A percentile compares a stretch with the other conserved stretches of the same genome.
These are phyloP conservation scores for Anolis apletophallus DNA, from an alignment of 2,797 vertebrate genomes.

Conservation along the genomic window DNA sequence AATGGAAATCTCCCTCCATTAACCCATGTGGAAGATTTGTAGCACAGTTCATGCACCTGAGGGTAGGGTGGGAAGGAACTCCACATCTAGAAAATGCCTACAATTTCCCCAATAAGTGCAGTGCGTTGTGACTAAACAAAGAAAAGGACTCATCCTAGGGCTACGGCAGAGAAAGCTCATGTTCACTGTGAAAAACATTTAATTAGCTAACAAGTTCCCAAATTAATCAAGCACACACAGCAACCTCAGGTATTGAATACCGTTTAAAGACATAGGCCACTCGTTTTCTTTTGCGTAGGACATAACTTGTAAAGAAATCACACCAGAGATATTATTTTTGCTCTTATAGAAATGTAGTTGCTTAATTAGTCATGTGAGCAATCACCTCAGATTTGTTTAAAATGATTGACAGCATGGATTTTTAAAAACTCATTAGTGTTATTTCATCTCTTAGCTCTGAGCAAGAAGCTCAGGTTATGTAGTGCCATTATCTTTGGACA, in stretches of 20 bases:
- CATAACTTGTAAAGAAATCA: neutral
- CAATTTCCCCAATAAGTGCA: neutral
- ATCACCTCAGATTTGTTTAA: neutral
- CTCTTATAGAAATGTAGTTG: too few relatives aligned
- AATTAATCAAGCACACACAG: neutral
- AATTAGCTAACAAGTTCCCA: neutral
- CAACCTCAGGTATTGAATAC: neutral
- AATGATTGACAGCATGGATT: neutral
- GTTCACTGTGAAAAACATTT: neutral
- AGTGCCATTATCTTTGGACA: neutral
- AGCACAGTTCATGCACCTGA: neutral
- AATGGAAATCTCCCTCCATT: neutral
- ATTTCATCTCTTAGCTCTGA: neutral
- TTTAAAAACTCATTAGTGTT: neutral
- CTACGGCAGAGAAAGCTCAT: accelerated
- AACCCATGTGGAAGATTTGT: neutral
- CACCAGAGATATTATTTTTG: neutral
- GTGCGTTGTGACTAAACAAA: neutral
- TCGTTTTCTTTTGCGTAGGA: neutral
- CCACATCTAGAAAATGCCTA: neutral
- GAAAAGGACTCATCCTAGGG: neutral
- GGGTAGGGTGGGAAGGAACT: neutral
- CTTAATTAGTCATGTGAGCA: neutral
- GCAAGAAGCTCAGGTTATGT: neutral
- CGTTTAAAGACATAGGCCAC: too few relatives aligned